phyloP scores from a whole-genome alignment of 1,140 invertebrate genomes.

The Papilio aristodemus region DNA sequence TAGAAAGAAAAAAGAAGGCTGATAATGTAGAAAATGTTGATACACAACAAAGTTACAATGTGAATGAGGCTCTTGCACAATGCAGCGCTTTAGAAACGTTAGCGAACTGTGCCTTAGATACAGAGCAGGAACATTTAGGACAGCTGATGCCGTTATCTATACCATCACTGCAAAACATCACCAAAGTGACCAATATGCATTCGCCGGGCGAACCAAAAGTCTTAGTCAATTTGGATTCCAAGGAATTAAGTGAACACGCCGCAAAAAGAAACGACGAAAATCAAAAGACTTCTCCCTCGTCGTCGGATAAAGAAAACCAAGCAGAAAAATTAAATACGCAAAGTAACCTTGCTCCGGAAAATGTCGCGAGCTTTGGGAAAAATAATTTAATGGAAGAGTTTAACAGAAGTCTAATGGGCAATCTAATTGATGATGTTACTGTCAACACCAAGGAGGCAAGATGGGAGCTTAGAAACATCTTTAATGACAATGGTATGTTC shows the following conservation, averaged over 20 bases:
- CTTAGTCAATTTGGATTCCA: constrained; percentile 72
- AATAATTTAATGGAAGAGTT: constrained; percentile 78
- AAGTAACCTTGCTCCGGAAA: constrained; percentile 48
- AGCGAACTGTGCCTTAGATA: constrained; percentile 74
- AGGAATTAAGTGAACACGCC: constrained; percentile 70
- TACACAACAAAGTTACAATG: constrained; percentile 54
- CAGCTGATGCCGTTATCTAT: constrained; percentile 71
- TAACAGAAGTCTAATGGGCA: constrained; percentile 75
- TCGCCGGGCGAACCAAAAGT: constrained; percentile 74
- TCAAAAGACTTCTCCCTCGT: constrained; percentile 41
- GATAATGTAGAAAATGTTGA: constrained; percentile 49
- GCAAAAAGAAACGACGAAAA: constrained; percentile 63
- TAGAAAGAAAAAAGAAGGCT: constrained; percentile 57
- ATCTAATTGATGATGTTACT: constrained; percentile 78
- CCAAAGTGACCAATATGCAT: constrained; percentile 73
- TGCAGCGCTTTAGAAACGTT: constrained; percentile 75
- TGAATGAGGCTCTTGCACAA: constrained; percentile 67
- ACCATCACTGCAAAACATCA: constrained; percentile 71
- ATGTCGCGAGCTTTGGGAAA: constrained; percentile 58
- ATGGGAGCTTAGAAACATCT: constrained; percentile 75
- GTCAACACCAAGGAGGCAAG: constrained; percentile 83
- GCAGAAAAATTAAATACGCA: constrained; percentile 40
- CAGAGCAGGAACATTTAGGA: constrained; percentile 72
- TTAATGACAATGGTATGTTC: constrained; percentile 71
- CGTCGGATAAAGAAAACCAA: constrained; percentile 65